Base-by-base conservation (phyloP, 2,797 vertebrate species). In the Epinephelus malabaricus region DNA sequence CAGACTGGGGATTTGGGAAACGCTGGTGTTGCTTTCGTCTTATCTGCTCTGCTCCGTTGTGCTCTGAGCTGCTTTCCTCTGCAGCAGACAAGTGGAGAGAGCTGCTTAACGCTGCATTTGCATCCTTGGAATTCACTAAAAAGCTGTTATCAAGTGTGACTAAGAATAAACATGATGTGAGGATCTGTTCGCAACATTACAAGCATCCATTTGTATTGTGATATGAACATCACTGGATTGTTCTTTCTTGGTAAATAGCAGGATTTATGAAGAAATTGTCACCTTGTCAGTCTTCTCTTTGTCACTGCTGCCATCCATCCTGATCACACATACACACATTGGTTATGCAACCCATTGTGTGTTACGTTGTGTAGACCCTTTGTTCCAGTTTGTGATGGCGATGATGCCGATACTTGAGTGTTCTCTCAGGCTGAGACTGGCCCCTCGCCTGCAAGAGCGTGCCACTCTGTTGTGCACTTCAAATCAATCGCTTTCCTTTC, bases 291-390 rank as follows among this genome's bases (percentile, higher is more conserved):
- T 70, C 34, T 25, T 53, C 46, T 43, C 18, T 72, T 50, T 67
- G 14, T 71, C 50, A 66, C 12, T 79, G 18, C 69, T 25, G 43
- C 43, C n/a, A 64, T 82, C 43, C 19, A 62, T 56, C 69, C 75
- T 66, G 15, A 66, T 55, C 47, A 60, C 54, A 61, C 51, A 75
- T 50, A 79, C 76, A 76, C 66, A 61, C 65, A 1, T 47, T 25
- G 38, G 68, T 92, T 90, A 92, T 82, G 73, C 82, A 91, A 90
- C 67, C 7, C 12, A 21, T 70, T 86, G 73, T 83, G 69, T 53
- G 74, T 34, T 68, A 60, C n/a, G 6, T 59, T 73, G 79, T 83
- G 68, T 67, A 6, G 77, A 59, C 34, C 76, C 84, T 86, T 86
- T 87, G 83, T 89, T 87, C 58, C 23, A 8, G 12, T 30, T 23